Evolutionary conservation across 2,797 vertebrate genomes (phyloP).

Genomic region (Sebastes matsubarae): DNA sequence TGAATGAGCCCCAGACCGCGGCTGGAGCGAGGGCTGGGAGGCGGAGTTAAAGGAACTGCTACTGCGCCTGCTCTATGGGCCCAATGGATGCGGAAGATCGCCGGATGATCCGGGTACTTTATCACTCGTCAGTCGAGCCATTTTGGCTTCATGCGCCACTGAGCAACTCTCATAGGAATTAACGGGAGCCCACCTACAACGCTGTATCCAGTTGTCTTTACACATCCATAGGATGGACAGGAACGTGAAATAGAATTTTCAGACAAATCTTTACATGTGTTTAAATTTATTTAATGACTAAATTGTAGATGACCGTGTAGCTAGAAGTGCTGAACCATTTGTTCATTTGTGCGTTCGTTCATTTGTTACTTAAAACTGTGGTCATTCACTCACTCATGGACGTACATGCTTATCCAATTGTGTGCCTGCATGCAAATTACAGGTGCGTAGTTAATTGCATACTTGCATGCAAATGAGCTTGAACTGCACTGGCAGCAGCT

Average conservation of each 20-base stretch:
- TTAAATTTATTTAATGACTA: neutral
- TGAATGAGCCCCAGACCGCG: too few relatives aligned
- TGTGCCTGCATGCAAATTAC: neutral
- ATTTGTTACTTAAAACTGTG: neutral
- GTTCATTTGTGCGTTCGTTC: neutral
- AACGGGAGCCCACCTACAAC: too few relatives aligned
- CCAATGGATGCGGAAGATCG: too few relatives aligned
- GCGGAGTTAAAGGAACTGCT: too few relatives aligned
- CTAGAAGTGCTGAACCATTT: neutral
- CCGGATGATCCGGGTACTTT: too few relatives aligned
- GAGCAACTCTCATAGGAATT: too few relatives aligned
- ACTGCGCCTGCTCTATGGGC: too few relatives aligned
- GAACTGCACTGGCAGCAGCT: neutral
- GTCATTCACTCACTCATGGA: neutral
- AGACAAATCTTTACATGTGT: neutral
- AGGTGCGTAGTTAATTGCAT: neutral
- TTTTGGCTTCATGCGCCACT: too few relatives aligned
- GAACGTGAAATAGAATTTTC: neutral
- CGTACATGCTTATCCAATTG: neutral
- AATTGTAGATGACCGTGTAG: neutral
- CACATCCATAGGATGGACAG: neutral
- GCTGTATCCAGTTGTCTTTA: too few relatives aligned
- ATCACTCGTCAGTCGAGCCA: too few relatives aligned
- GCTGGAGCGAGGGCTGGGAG: too few relatives aligned
- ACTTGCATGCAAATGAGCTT: slow-evolving; percentile 16